Evolutionary conservation across 2,113 vertebrate species (phyloP).

Genomic region (Desmodus rotundus): DNA sequence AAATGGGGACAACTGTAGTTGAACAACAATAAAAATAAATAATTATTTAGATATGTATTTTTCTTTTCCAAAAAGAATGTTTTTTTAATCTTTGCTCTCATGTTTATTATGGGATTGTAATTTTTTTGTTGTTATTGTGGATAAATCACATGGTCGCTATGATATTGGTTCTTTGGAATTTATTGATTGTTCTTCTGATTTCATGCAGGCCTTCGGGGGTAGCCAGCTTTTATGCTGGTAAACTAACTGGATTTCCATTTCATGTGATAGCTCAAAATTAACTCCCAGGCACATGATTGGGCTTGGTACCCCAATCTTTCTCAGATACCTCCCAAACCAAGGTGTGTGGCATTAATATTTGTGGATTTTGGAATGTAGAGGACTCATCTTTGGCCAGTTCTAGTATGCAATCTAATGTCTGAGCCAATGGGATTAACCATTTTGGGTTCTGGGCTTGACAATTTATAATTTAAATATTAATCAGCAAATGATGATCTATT

Average conservation of each 20-base stretch:
- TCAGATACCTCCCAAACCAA: not conserved
- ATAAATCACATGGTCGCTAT: not conserved
- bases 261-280: not conserved
- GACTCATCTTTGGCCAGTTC: not conserved
- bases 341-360: not conserved
- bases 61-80: not conserved
- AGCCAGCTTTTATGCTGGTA: not conserved
- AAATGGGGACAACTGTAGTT: no score
- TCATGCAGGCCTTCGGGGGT: not conserved
- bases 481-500: not conserved
- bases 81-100: not conserved
- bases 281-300: not conserved
- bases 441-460: not conserved
- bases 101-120: not conserved
- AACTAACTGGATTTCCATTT: not conserved
- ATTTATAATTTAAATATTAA: conserved; percentile 13
- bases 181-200: conserved; percentile 26
- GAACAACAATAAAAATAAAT: no score
- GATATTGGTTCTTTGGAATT: not conserved
- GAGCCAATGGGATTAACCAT: not conserved
- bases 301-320: not conserved
- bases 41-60: not conserved
- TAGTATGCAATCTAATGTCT: not conserved
- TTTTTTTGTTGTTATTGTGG: not conserved
- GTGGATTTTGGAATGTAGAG: not conserved